Base-by-base conservation (phyloP, 2,113 vertebrate genomes). In the Eurypyga helias region DNA sequence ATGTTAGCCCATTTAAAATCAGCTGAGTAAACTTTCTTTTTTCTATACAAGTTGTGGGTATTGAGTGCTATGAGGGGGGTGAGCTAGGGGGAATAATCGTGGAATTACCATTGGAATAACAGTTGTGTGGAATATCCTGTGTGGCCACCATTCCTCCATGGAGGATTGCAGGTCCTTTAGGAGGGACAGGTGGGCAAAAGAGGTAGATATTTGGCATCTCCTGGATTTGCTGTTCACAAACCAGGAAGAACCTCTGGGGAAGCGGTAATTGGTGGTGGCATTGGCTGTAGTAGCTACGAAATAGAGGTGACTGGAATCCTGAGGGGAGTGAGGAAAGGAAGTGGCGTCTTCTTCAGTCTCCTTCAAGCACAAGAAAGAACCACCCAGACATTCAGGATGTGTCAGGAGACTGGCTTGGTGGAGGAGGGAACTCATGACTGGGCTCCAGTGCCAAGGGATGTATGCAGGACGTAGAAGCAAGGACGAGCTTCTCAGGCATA, bases 201-300 rank as follows among this genome's bases (percentile, higher is more conserved):
- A 16, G 43, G 18, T 29, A 71, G 25, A 17, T 55, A 23, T 3
- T 57, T 71, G 20, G 3, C 18, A 6, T 85, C 29, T 76, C 17
- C 7, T 83, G 34, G 11, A 36, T 79, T 66, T 78, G n/a, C 38
- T 94, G 23, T 41, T 91, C 13, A 17, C 23, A 41, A 75, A 70
- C 31, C 54, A 87, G 28, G 67, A 66, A 73, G 60, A 52, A 67
- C 6, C 38, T 43, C 4, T 26, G 75, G 25, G n/a, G 15, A 9
- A 71, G 57, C 51, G 38, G 11, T 33, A 33, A 33, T 23, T 0
- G 3, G 5, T 60, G 28, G 38, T 3, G 10, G 11, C 3, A 2
- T 12, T 87, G n/a, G 38, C 38, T 71, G 13, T 61, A 43, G 45
- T 33, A 76, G 38, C 48, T 72, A 0, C 65, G 28, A 81, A 88